Evolutionary conservation across 2,888 invertebrate genomes (phyloP).

Genomic region (Drepana falcataria): DNA sequence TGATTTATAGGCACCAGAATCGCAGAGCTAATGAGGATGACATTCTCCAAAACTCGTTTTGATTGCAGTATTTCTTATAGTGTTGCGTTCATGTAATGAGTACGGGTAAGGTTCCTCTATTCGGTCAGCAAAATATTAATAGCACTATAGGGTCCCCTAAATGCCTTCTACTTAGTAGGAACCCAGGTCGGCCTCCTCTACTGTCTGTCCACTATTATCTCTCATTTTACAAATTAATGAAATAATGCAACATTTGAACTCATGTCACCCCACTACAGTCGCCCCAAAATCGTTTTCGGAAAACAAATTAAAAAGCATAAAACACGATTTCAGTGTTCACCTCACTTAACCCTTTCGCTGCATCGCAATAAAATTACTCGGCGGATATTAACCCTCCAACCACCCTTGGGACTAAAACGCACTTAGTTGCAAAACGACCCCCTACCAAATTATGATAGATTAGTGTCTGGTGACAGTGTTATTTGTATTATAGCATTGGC

Average conservation of each 20-base stretch:
- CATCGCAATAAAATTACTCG: conserved; percentile 60
- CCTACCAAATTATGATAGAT: conserved; percentile 53
- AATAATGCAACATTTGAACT: not conserved
- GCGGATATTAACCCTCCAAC: conserved; percentile 46
- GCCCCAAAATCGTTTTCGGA: conserved; percentile 34
- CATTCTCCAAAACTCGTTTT: too few relatives aligned
- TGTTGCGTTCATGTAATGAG: too few relatives aligned
- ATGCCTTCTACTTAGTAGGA: too few relatives aligned
- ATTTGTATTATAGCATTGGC: conserved; percentile 18
- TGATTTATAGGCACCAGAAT: not conserved
- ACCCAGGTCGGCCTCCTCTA: too few relatives aligned
- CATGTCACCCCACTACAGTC: conserved; percentile 13
- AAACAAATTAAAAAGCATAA: conserved; percentile 73
- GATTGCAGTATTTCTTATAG: too few relatives aligned
- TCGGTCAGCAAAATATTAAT: too few relatives aligned
- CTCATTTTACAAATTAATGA: not conserved
- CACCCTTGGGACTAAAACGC: conserved; percentile 31
- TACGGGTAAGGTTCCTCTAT: too few relatives aligned
- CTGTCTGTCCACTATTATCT: not conserved
- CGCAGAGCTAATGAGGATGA: too few relatives aligned
- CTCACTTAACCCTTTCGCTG: conserved; percentile 59
- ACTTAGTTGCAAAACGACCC: conserved; percentile 39
- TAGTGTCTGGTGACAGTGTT: conserved; percentile 25
- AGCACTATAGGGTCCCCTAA: too few relatives aligned
- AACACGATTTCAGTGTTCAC: conserved; percentile 57